Evolutionary conservation across 64 coral and sea anemone genomes (phyloP), one percentile per base, ranked within the genome.

Genomic region (Acropora tenuis): DNA sequence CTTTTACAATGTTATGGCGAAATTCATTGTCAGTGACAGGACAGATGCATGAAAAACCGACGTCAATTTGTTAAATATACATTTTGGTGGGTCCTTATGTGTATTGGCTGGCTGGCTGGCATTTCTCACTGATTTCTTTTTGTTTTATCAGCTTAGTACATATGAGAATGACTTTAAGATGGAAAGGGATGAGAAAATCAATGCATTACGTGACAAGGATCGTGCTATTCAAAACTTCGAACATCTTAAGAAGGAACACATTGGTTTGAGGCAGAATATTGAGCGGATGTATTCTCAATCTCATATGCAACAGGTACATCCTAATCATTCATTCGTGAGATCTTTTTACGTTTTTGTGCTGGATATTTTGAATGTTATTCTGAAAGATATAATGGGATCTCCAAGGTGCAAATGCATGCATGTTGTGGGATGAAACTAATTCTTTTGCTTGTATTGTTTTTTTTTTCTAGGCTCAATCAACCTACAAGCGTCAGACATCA

Each of bases 121-220:
- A 63, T 12, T 18, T 0, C 60, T 63, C 43, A 53, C 41, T 43
- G n/a, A 76, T 8, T 2, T 6, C 12, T 43, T 75, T 60, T 60
- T 57, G 46, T 47, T 0, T 73, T 74, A 74, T 46, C 41, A 91
- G 90, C 82, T 81, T 75, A 44, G 43, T 76, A 50, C 7, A 11
- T 91, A 63, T 85, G 90, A 91, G 55, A 91, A 85, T 91, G 90
- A 91, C 44, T 91, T 91, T 61, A 91, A 85, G 71, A 74, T 82
- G 48, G 90, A 91, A 91, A 55, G 71, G 61, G 66, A 85, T 19
- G 90, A 91, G n/a, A 91, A 91, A 40, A 69, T 76, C 1, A 91
- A 84, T 42, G 72, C 82, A 0, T 49, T 52, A 47, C 61, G 65
- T 3, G 82, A 49, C 20, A 18, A 65, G 17, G 82, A 85, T 50